Evolutionary conservation across 2,797 vertebrate species (phyloP).

Genomic region (Amblyopsis hoosieri): DNA sequence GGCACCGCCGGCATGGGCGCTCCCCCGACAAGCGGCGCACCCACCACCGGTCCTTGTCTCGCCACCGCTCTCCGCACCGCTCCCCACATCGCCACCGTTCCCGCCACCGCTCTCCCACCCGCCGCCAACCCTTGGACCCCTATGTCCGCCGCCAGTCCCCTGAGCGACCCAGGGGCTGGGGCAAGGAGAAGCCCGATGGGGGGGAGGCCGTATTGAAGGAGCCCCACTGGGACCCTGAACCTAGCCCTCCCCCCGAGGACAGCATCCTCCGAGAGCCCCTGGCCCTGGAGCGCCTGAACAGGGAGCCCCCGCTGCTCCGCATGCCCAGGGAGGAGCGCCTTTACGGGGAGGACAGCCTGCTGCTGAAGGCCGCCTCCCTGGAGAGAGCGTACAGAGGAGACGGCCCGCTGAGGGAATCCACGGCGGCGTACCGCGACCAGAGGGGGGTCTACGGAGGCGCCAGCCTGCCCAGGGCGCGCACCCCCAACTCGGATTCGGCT

Average conservation of each 20-base stretch:
- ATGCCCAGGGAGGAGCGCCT: constrained; percentile 42
- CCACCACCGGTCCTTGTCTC: constrained; percentile 71
- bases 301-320: constrained; percentile 43
- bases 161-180: constrained; percentile 28
- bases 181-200: constrained; percentile 58
- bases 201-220: constrained; percentile 52
- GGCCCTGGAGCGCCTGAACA: constrained; percentile 60
- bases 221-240: constrained; percentile 45
- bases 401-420: constrained; percentile 52
- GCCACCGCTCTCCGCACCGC: constrained; percentile 70
- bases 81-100: constrained; percentile 75
- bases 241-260: constrained; percentile 53
- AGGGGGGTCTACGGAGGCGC: constrained; percentile 50
- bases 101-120: constrained; percentile 76
- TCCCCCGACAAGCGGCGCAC: constrained; percentile 81
- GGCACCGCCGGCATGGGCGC: constrained; percentile 68
- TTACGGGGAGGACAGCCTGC: constrained; percentile 56
- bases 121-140: constrained; percentile 64
- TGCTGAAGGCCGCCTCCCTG: constrained; percentile 57
- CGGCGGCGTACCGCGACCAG: constrained; percentile 29
- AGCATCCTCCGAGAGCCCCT: constrained; percentile 61
- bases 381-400: constrained; percentile 59
- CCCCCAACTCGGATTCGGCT: constrained; percentile 69
- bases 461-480: constrained; percentile 64
- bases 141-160: constrained; percentile 74